A percentile compares a stretch with the other conserved stretches of the same genome.
These are phyloP conservation scores for Cavia aperea DNA, from an alignment of 2,113 vertebrate species.

Conservation along the genomic window DNA sequence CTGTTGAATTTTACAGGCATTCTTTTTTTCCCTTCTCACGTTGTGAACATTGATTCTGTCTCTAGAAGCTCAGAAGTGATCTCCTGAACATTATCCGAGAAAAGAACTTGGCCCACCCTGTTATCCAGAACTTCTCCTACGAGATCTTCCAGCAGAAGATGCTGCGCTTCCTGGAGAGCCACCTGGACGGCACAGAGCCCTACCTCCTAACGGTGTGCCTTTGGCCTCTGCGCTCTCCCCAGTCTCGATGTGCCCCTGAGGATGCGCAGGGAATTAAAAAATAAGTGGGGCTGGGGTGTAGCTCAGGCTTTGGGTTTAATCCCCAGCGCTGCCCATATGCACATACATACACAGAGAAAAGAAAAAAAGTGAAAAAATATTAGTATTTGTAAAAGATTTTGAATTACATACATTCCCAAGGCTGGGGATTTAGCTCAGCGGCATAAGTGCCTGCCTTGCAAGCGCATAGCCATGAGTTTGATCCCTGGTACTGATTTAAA, in stretches of 20 bases:
- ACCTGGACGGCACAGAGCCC: slow-evolving; percentile 75
- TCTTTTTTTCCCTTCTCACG: slow-evolving; percentile 33
- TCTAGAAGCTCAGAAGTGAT: slow-evolving; percentile 77
- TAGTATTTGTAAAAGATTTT: slow-evolving; percentile 8
- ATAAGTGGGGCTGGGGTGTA: background rate
- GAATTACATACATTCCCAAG: background rate
- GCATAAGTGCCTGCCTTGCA: too few relatives aligned
- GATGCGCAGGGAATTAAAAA: background rate
- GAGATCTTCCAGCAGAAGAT: slow-evolving; percentile 82
- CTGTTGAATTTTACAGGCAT: slow-evolving; percentile 21
- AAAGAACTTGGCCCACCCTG: slow-evolving; percentile 76
- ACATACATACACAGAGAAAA: background rate
- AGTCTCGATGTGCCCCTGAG: background rate
- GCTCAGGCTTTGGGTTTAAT: background rate
- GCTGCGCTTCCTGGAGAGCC: slow-evolving; percentile 78
- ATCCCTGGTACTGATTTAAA: too few relatives aligned
- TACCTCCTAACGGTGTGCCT: slow-evolving; percentile 80
- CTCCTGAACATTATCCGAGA: slow-evolving; percentile 78
- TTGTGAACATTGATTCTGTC: background rate
- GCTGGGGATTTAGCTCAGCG: too few relatives aligned
- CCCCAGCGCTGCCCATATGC: background rate
- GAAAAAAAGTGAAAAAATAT: background rate
- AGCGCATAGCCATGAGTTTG: too few relatives aligned
- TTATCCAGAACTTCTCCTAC: slow-evolving; percentile 80
- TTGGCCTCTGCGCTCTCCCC: fast-evolving